Conservation (phyloP, 2,113 vertebrate genomes). For the Taurulus bubalis region DNA sequence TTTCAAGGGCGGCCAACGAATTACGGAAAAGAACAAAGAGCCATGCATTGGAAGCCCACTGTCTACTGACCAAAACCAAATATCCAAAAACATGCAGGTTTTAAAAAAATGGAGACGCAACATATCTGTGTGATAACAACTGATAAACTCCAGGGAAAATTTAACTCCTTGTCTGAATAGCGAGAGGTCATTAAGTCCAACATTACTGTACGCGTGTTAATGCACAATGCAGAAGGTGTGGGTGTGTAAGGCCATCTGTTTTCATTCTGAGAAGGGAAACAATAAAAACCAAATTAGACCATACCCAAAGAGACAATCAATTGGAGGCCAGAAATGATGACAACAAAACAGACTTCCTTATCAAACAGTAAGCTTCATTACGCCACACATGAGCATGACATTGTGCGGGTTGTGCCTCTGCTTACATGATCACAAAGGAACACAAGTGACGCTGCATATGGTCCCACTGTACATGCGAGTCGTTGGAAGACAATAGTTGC, state of each 20-base stretch:
- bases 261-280: slow-evolving; percentile 56
- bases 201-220: slow-evolving; percentile 8
- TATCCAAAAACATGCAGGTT: neutral
- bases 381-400: neutral
- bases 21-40: no score
- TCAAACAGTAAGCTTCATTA: slow-evolving; percentile 21
- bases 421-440: slow-evolving; percentile 27
- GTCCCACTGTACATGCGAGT: neutral
- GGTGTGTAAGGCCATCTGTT: slow-evolving; percentile 55
- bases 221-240: neutral
- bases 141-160: neutral
- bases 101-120: neutral
- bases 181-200: slow-evolving; percentile 4
- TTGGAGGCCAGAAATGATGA: slow-evolving; percentile 26
- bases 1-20: no score
- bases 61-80: no score
- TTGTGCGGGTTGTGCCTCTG: slow-evolving; percentile 15
- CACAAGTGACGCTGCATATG: neutral
- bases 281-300: slow-evolving; percentile 56
- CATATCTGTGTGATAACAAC: neutral
- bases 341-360: slow-evolving; percentile 48
- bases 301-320: slow-evolving; percentile 38
- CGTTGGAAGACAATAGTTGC: slow-evolving; percentile 36
- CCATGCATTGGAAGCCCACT: no score
- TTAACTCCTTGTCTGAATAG: neutral